Conservation (phyloP, 2,888 invertebrate genomes). For the Sericinus montela region DNA sequence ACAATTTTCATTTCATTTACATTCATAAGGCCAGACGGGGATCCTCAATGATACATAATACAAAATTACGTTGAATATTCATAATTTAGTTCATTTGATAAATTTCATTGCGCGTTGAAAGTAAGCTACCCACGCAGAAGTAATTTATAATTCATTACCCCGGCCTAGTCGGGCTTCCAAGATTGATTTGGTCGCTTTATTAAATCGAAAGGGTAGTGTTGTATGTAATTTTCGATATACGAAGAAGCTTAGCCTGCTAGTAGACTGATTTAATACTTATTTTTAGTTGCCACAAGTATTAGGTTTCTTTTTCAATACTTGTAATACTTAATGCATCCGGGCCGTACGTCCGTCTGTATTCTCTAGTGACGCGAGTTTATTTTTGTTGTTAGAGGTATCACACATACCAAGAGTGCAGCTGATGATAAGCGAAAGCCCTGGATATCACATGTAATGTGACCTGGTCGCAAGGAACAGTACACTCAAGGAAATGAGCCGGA, state of each 20-base stretch:
- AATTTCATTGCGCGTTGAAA: not conserved
- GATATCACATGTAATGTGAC: no score
- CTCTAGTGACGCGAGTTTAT: not conserved
- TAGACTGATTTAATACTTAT: not conserved
- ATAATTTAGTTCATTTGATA: slow-evolving; percentile 15
- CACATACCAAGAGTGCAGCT: no score
- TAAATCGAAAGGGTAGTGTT: slow-evolving; percentile 1
- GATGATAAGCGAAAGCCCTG: no score
- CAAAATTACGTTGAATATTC: slow-evolving; percentile 9
- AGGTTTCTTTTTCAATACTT: slow-evolving; percentile 2
- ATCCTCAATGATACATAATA: not conserved
- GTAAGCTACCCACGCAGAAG: slow-evolving; percentile 3
- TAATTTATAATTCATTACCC: slow-evolving; percentile 24
- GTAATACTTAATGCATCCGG: slow-evolving; percentile 10
- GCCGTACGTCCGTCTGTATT: slow-evolving; percentile 2
- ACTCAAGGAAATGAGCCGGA: no score
- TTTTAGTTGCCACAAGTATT: slow-evolving; percentile 11
- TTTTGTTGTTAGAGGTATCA: no score
- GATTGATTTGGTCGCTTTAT: slow-evolving; percentile 26
- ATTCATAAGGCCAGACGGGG: no score
- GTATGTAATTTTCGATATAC: not conserved
- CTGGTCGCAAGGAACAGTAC: no score
- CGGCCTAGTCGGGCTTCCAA: slow-evolving; percentile 28
- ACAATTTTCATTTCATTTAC: no score
- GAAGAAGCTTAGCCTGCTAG: not conserved